Percentiles rank a stretch among this genome's conserved stretches.
Evolutionary conservation across 2,113 vertebrate species (phyloP).

Genomic region (Anas platyrhynchos): DNA sequence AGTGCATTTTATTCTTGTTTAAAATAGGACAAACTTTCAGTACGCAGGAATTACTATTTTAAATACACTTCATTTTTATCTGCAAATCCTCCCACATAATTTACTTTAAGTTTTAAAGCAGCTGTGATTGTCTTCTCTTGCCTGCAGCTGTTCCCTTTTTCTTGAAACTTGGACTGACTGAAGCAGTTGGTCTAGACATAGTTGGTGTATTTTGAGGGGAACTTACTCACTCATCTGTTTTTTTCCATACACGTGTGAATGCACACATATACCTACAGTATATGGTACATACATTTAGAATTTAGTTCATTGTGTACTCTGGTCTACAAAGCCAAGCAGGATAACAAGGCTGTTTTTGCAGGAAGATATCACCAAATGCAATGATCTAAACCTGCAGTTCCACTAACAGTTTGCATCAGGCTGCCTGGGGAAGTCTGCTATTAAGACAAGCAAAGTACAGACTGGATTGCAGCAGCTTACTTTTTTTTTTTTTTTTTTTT

Average conservation of each 20-base stretch:
- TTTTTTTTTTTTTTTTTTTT: neutral
- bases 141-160: slow-evolving; percentile 55
- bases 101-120: slow-evolving; percentile 37
- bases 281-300: neutral
- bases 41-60: neutral
- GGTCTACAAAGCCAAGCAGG: neutral
- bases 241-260: neutral
- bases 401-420: slow-evolving; percentile 22
- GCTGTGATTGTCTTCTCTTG: slow-evolving; percentile 25
- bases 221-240: neutral
- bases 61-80: neutral
- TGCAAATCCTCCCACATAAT: slow-evolving; percentile 22
- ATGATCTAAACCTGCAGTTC: neutral
- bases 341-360: neutral
- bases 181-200: slow-evolving; percentile 37
- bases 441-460: slow-evolving; percentile 18
- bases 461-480: neutral
- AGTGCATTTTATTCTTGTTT: neutral
- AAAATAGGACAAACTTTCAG: neutral
- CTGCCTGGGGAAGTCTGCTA: neutral
- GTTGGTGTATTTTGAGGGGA: slow-evolving; percentile 30
- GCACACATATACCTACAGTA: neutral
- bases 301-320: neutral
- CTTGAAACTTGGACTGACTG: slow-evolving; percentile 19
- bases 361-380: neutral